Percentiles rank a stretch among this genome's conserved stretches.
Evolutionary conservation across 2,797 vertebrate species (phyloP).

Genomic region (Ambastaia sidthimunki): DNA sequence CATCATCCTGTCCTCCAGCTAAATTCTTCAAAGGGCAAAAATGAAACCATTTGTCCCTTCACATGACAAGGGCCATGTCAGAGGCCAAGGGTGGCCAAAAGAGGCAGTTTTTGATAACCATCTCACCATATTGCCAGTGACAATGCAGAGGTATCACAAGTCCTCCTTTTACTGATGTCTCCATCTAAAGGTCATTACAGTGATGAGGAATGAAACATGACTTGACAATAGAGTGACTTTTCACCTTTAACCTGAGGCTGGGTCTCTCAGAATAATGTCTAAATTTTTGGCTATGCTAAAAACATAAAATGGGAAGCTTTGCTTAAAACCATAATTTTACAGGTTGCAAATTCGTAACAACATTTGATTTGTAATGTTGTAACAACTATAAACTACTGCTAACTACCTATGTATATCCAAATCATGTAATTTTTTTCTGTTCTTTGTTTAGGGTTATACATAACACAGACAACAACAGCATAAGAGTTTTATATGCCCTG

Average conservation of each 20-base stretch:
- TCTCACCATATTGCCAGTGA: conserved; percentile 74
- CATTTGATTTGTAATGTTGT: background rate
- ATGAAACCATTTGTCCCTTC: conserved; percentile 83
- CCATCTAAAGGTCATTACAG: conserved; percentile 82
- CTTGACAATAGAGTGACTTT: conserved; percentile 61
- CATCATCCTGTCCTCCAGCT: conserved; percentile 70
- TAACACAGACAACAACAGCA: background rate
- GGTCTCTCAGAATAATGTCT: conserved; percentile 52
- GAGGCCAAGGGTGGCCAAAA: conserved; percentile 78
- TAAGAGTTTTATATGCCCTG: background rate
- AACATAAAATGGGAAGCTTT: background rate
- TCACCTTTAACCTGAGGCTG: conserved; percentile 56
- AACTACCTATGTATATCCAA: no score
- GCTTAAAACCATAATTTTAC: no score
- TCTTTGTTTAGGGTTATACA: background rate
- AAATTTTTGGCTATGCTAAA: conserved; percentile 15
- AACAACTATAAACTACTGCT: no score
- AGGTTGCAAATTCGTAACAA: no score
- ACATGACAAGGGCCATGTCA: conserved; percentile 78
- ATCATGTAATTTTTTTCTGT: no score
- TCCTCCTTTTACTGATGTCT: conserved; percentile 78
- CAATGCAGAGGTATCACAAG: conserved; percentile 16
- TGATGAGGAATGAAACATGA: conserved; percentile 67
- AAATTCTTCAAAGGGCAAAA: conserved; percentile 83
- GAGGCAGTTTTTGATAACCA: conserved; percentile 84